phyloP scores from a whole-genome alignment of 2,113 vertebrate species.

The Cyprinodon variegatus region DNA sequence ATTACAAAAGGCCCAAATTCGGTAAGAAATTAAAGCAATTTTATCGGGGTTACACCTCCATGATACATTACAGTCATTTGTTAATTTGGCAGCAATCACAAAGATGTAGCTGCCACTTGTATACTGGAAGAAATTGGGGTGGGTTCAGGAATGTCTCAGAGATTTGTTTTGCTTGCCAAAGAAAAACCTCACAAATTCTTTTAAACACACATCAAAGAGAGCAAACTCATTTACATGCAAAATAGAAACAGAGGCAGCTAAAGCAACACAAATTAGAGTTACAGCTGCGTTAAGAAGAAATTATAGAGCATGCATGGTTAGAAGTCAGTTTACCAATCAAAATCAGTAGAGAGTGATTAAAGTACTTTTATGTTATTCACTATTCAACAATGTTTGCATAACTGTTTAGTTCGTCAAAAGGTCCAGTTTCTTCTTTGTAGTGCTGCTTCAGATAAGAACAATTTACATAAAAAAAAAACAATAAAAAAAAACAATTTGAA shows the following conservation, averaged over 20 bases:
- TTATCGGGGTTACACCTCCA: neutral
- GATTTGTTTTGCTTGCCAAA: constrained; percentile 32
- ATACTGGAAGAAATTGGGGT: constrained; percentile 13
- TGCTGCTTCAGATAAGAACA: neutral
- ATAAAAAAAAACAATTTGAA: too few relatives aligned
- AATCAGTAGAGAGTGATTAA: constrained; percentile 14
- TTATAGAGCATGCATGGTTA: neutral
- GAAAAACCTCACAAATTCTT: constrained; percentile 19
- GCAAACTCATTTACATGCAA: constrained; percentile 19
- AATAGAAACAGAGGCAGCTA: constrained; percentile 4
- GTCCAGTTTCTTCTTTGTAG: neutral
- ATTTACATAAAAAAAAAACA: too few relatives aligned
- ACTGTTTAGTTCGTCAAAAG: neutral
- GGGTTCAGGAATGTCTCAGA: constrained; percentile 1
- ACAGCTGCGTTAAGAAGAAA: constrained; percentile 1
- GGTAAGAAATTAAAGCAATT: neutral
- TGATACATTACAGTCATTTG: constrained; percentile 40
- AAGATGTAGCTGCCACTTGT: constrained; percentile 53
- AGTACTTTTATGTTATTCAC: neutral
- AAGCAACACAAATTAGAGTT: neutral
- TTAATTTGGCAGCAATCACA: constrained; percentile 62
- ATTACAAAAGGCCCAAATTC: neutral
- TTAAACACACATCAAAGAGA: constrained; percentile 10
- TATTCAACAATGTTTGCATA: neutral
- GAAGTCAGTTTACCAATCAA: constrained; percentile 19